A percentile compares a stretch with the other conserved stretches of the same genome.
Evolutionary conservation across 2,797 vertebrate genomes (phyloP).

Genomic region (Cynodonichthys magdalenae): DNA sequence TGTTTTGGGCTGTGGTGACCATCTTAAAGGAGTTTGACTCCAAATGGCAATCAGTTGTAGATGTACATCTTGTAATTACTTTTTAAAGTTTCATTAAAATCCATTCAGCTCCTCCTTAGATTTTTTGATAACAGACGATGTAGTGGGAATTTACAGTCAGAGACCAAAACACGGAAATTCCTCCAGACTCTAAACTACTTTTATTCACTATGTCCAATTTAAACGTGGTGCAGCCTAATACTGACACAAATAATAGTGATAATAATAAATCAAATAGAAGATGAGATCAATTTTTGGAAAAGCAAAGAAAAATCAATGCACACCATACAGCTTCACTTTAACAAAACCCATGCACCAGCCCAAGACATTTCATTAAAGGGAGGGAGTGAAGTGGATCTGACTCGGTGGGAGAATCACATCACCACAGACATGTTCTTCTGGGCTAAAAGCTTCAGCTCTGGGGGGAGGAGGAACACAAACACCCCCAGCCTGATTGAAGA

Average conservation of each 20-base stretch:
- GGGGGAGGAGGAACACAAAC: conserved; percentile 34
- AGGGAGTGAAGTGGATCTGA: conserved; percentile 34
- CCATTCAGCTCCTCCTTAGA: too few relatives aligned
- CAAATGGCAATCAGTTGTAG: too few relatives aligned
- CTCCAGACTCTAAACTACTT: conserved; percentile 12
- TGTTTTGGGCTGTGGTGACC: too few relatives aligned
- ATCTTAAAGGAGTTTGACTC: too few relatives aligned
- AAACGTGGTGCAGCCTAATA: conserved; percentile 23
- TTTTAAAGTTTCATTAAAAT: too few relatives aligned
- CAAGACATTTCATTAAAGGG: conserved; percentile 58
- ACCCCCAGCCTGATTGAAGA: conserved; percentile 29
- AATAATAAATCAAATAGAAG: conserved; percentile 50
- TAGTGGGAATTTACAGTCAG: too few relatives aligned
- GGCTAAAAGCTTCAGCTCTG: conserved; percentile 12
- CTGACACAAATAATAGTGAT: conserved; percentile 25
- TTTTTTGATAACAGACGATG: too few relatives aligned
- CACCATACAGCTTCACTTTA: conserved; percentile 53
- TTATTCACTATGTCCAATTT: conserved; percentile 29
- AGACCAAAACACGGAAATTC: not conserved
- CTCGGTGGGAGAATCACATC: conserved; percentile 23
- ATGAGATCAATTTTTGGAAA: conserved; percentile 41
- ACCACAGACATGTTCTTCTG: conserved; percentile 7
- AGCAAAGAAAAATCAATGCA: conserved; percentile 55
- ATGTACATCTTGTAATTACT: too few relatives aligned
- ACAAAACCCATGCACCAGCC: conserved; percentile 48